A percentile compares a stretch with the other conserved stretches of the same genome.
These are phyloP conservation scores for Microplitis deprimator DNA, from an alignment of 2,888 invertebrate genomes.

Conservation along the genomic window DNA sequence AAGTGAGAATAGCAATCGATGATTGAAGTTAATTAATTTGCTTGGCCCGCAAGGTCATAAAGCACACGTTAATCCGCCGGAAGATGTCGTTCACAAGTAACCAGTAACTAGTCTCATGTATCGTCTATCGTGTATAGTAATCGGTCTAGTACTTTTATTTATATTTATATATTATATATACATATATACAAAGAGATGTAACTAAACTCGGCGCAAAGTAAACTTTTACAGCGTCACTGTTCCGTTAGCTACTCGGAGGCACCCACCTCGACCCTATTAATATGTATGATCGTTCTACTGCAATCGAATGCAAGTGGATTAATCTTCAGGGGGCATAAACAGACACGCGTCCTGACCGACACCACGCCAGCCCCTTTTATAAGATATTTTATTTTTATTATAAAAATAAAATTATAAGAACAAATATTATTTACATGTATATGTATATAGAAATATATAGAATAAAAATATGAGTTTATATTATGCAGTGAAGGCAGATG, in stretches of 20 bases:
- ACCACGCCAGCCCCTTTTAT: conserved; percentile 7
- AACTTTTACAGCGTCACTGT: conserved; percentile 11
- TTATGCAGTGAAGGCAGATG: conserved; percentile 46
- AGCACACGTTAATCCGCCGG: neutral
- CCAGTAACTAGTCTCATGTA: neutral
- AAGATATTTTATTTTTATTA: neutral
- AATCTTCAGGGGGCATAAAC: conserved; percentile 50
- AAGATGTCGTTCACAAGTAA: neutral
- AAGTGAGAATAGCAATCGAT: neutral
- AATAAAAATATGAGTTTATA: conserved; percentile 33
- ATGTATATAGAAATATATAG: conserved; percentile 2
- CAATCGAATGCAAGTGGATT: conserved; percentile 56
- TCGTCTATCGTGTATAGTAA: conserved; percentile 40
- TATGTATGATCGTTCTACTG: conserved; percentile 62
- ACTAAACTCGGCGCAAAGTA: conserved; percentile 33
- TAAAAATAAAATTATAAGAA: conserved; percentile 5
- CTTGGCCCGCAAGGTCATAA: neutral
- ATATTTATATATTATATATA: neutral
- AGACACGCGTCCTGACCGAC: conserved; percentile 40
- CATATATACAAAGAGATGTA: conserved; percentile 23
- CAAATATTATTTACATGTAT: conserved; percentile 32
- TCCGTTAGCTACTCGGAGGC: conserved; percentile 39
- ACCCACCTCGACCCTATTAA: conserved; percentile 58
- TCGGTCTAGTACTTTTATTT: neutral
- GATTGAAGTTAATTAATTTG: neutral